Evolutionary conservation across 2,797 vertebrate genomes (phyloP), one percentile per base, ranked within the genome.

Genomic region (Poeciliopsis gracilis): DNA sequence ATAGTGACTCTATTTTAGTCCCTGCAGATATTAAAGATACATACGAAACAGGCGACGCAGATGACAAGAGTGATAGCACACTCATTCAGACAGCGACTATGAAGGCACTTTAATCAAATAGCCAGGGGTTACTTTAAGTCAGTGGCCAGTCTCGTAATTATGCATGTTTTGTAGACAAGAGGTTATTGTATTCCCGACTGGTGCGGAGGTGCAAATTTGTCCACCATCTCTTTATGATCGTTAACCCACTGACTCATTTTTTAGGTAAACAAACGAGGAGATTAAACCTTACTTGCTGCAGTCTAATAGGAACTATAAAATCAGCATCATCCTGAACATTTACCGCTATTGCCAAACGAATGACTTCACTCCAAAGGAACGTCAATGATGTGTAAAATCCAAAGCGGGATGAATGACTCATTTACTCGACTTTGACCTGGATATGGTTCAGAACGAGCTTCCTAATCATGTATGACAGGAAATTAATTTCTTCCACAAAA

Each of bases 1-100:
- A 94, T 95, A 94, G 94, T 88, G 47, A 47, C 79, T 90, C 94
- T 94, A 94, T 93, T 94, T 93, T 91, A 76, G 91, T 91, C 79
- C 80, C 80, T 78, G 85, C 3, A 88, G 87, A 91, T 92, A 93
- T 94, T 93, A 94, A 93, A 94, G 92, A 91, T 90, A 93, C 89
- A 92, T 92, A 91, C 79, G 89, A 91, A 92, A 85, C 61, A 82
- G 88, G 80, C 84, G 43, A 83, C 73, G 76, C 49, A 75, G 84
- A 69, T 85, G 86, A 89, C 84, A 79, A 82, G 86, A 93, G 91
- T 82, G 88, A 89, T 86, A 61, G 66, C 74, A 6, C 33, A 2
- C 79, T 91, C 87, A 86, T 89, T 91, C 86, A 81, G 77, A 80
- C 30, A 13, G 77, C 13, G 79, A 79, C 77, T 71, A 45, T 36